phyloP scores from a whole-genome alignment of 1,140 invertebrate genomes.

The Sinella curviseta region DNA sequence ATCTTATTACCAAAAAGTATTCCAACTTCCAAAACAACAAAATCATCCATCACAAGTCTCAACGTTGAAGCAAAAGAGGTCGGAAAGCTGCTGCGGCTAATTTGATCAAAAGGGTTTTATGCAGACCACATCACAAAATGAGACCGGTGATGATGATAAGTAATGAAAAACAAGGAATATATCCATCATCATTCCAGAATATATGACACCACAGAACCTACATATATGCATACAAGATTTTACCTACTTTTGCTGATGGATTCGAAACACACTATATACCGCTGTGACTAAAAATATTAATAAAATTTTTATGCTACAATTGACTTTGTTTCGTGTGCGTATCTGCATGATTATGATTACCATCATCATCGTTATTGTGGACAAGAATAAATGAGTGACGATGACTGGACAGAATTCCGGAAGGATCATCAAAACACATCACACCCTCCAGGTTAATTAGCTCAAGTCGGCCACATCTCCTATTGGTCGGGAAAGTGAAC shows the following conservation, averaged over 20 bases:
- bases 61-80: not conserved
- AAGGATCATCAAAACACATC: constrained; percentile 25
- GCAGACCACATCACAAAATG: not conserved
- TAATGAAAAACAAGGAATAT: not conserved
- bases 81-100: not conserved
- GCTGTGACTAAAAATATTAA: too few relatives aligned
- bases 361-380: not conserved
- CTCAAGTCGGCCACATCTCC: constrained; percentile 3
- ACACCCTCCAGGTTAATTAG: constrained; percentile 42
- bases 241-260: too few relatives aligned
- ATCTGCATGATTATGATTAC: not conserved
- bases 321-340: not conserved
- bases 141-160: too few relatives aligned
- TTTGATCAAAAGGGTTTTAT: not conserved
- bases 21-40: too few relatives aligned
- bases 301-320: constrained; percentile 1
- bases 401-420: constrained; percentile 35
- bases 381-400: not conserved
- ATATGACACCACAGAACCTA: too few relatives aligned
- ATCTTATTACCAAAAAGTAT: too few relatives aligned
- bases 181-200: too few relatives aligned
- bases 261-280: too few relatives aligned
- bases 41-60: not conserved
- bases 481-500: constrained; percentile 12
- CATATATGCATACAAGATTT: too few relatives aligned